A percentile compares a stretch with the other conserved stretches of the same genome.
Conservation (phyloP, 1,140 invertebrate species). For the Lepidurus packardi region DNA sequence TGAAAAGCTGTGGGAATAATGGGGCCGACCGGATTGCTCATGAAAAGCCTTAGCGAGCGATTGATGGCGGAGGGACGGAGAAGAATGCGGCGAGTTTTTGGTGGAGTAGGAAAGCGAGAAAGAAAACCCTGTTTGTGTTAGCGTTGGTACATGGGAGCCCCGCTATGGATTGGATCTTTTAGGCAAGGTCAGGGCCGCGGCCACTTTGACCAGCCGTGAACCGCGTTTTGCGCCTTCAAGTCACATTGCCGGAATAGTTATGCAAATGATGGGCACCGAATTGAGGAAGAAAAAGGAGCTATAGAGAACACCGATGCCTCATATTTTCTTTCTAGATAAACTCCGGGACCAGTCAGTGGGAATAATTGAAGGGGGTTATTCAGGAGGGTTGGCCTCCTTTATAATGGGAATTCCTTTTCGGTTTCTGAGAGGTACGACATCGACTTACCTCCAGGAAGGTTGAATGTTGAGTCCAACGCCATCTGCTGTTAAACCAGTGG, state of each 20-base stretch:
- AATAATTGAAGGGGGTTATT: neutral
- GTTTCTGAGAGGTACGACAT: neutral
- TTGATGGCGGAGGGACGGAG: neutral
- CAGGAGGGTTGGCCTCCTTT: neutral
- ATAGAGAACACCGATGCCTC: neutral
- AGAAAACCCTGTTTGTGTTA: neutral
- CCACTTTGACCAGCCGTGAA: conserved; percentile 15
- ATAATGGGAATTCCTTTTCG: conserved; percentile 14
- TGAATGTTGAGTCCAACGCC: neutral
- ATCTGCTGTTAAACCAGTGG: neutral
- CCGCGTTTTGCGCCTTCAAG: conserved; percentile 16
- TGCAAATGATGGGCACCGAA: conserved; percentile 7
- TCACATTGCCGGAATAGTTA: conserved; percentile 19
- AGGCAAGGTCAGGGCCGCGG: conserved; percentile 2
- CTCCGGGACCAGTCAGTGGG: neutral
- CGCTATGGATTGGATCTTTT: neutral
- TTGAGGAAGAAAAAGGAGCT: conserved; percentile 9
- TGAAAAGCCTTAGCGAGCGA: conserved; percentile 6
- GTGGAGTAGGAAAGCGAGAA: neutral
- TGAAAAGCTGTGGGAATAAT: conserved; percentile 19
- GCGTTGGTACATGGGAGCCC: neutral
- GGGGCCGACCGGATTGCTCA: conserved; percentile 12
- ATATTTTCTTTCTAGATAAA: neutral
- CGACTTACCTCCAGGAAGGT: neutral
- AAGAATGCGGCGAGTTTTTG: neutral